A percentile compares a stretch with the other conserved stretches of the same genome.
These are phyloP conservation scores for Cosmorhoe ocellata DNA, from an alignment of 2,888 invertebrate species.

Conservation along the genomic window DNA sequence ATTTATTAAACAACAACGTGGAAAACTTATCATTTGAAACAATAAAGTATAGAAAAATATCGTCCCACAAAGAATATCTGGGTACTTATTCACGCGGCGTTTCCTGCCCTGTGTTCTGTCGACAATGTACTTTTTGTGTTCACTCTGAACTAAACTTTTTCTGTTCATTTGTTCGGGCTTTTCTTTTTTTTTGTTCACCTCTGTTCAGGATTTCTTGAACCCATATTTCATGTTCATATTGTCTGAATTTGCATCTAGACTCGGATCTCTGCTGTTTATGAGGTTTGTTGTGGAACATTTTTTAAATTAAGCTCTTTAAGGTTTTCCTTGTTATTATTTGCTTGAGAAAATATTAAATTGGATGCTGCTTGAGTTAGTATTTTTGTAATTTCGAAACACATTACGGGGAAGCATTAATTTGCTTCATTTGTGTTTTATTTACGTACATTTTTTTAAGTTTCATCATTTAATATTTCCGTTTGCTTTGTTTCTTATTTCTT, in stretches of 20 bases:
- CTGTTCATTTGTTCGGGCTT: constrained; percentile 71
- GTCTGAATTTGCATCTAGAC: constrained; percentile 63
- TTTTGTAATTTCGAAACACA: constrained; percentile 1
- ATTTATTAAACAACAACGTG: constrained; percentile 32
- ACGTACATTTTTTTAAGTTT: too few species aligned
- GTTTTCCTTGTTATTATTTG: constrained; percentile 21
- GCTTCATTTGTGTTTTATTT: neutral
- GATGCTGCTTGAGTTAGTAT: too few species aligned
- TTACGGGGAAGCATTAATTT: neutral
- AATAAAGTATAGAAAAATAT: constrained; percentile 46
- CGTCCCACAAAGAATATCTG: constrained; percentile 53
- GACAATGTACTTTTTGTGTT: constrained; percentile 65
- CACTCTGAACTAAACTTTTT: constrained; percentile 58
- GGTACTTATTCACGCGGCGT: constrained; percentile 71
- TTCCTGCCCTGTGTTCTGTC: constrained; percentile 70
- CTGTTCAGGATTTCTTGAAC: constrained; percentile 75
- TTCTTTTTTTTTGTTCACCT: constrained; percentile 62
- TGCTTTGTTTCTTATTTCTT: too few species aligned
- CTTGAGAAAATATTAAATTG: constrained; percentile 10
- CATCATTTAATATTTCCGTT: neutral
- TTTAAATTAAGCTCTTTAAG: constrained; percentile 17
- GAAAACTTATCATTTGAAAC: constrained; percentile 35
- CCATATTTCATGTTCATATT: constrained; percentile 82
- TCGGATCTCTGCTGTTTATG: constrained; percentile 35
- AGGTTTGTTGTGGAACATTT: constrained; percentile 43